These are phyloP conservation scores for Epizoanthus rinbou DNA, from an alignment of 92 coral and sea anemone genomes.

Conservation along the genomic window DNA sequence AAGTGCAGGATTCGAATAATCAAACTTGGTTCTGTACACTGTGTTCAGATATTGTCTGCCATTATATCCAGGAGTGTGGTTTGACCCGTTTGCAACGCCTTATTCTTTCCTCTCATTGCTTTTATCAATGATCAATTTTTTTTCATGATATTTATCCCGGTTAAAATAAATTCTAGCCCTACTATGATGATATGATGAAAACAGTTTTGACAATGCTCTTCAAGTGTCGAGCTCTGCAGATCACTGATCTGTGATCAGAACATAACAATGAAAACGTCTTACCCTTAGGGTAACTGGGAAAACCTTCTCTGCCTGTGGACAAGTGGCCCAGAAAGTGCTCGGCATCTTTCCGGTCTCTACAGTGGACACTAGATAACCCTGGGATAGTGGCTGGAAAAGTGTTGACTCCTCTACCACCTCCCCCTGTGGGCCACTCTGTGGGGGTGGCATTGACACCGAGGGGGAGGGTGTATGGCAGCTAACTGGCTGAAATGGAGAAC, in stretches of 20 bases:
- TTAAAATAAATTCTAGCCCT: too few species aligned
- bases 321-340: conserved; percentile 64
- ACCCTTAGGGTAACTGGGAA: conserved; percentile 81
- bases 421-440: conserved; percentile 47
- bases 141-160: too few species aligned
- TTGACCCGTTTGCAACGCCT: too few species aligned
- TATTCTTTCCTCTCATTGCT: too few species aligned
- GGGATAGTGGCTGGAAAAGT: conserved; percentile 65
- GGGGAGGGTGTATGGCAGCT: conserved; percentile 72
- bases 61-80: too few species aligned
- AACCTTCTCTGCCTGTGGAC: conserved; percentile 72
- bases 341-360: conserved; percentile 82
- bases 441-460: conserved; percentile 54
- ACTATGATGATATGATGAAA: too few species aligned
- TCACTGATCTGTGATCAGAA: not conserved
- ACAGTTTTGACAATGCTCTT: too few species aligned
- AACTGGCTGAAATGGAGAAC: conserved; percentile 85
- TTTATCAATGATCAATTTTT: too few species aligned
- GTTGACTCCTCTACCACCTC: conserved; percentile 43
- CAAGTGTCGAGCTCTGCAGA: too few species aligned
- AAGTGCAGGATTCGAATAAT: too few species aligned
- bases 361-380: conserved; percentile 82
- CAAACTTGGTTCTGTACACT: too few species aligned
- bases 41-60: too few species aligned
- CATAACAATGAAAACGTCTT: not conserved